phyloP scores from a whole-genome alignment of 2,888 invertebrate genomes.

The Calephelis perditalis region DNA sequence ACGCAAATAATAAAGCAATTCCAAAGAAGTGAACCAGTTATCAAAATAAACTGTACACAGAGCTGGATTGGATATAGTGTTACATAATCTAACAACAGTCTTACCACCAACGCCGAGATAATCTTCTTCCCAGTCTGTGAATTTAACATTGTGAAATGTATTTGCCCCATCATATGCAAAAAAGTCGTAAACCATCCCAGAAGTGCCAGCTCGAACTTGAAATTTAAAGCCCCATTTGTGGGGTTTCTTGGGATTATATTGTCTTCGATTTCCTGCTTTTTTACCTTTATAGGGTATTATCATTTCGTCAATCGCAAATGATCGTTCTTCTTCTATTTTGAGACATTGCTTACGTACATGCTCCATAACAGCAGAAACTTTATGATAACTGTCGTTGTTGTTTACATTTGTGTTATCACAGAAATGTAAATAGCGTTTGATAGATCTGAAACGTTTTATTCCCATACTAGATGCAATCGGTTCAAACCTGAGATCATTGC shows the following conservation, averaged over 20 bases:
- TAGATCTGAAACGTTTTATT: conserved; percentile 15
- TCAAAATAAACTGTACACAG: conserved; percentile 6
- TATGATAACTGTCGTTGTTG: conserved; percentile 18
- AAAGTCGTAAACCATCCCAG: conserved; percentile 35
- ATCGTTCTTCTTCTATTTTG: conserved; percentile 19
- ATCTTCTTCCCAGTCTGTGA: conserved; percentile 21
- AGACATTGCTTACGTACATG: conserved; percentile 17
- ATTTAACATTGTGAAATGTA: conserved; percentile 15
- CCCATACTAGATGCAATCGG: conserved; percentile 16
- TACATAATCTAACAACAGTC: conserved; percentile 19
- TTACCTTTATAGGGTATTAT: conserved; percentile 35
- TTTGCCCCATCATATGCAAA: conserved; percentile 28
- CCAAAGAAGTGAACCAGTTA: conserved; percentile 25
- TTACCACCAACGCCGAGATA: neutral
- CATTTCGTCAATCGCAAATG: conserved; percentile 34
- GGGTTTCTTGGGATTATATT: conserved; percentile 35
- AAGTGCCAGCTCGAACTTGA: conserved; percentile 29
- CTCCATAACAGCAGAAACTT: conserved; percentile 19
- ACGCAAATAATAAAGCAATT: conserved; percentile 22
- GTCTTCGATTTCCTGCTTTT: conserved; percentile 31
- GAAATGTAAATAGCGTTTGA: conserved; percentile 21
- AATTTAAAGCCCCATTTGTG: conserved; percentile 30
- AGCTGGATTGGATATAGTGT: conserved; percentile 17
- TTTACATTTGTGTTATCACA: conserved; percentile 21
- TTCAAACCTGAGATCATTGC: too few species aligned